A percentile compares a stretch with the other conserved stretches of the same genome.
phyloP scores from a whole-genome alignment of 2,797 vertebrate genomes.

The Huso huso region DNA sequence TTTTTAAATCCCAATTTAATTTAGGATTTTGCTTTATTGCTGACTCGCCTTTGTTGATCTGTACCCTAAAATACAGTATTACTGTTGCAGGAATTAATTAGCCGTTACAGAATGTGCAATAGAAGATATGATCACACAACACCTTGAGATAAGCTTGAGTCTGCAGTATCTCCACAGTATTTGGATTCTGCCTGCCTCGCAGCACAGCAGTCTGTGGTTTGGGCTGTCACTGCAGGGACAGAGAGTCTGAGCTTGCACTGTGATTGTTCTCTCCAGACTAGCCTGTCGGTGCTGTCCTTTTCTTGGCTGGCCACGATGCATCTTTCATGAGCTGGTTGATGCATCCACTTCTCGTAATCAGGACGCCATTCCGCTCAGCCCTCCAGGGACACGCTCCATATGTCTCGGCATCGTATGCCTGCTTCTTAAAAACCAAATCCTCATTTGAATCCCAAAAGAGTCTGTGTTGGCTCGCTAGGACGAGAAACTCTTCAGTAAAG shows the following conservation, averaged over 20 bases:
- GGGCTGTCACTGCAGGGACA: no score
- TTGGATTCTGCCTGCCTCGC: background rate
- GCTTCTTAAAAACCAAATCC: background rate
- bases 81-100: background rate
- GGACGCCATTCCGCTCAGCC: background rate
- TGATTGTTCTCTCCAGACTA: background rate
- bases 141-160: background rate
- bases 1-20: no score
- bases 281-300: background rate
- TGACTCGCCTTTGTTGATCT: no score
- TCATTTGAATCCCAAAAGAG: background rate
- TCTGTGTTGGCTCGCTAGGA: background rate
- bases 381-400: background rate
- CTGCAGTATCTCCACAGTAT: background rate
- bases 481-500: conserved; percentile 5
- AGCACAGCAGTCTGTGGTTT: no score
- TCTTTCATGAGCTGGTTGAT: background rate
- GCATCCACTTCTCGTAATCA: background rate
- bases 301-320: background rate
- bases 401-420: background rate
- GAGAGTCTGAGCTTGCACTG: background rate
- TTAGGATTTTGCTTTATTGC: no score
- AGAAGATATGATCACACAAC: background rate
- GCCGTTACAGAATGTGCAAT: background rate
- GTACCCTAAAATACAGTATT: no score